A percentile compares a stretch with the other conserved stretches of the same genome.
Conservation (phyloP, 2,113 vertebrate species). For the Cochlearius cochlearius region DNA sequence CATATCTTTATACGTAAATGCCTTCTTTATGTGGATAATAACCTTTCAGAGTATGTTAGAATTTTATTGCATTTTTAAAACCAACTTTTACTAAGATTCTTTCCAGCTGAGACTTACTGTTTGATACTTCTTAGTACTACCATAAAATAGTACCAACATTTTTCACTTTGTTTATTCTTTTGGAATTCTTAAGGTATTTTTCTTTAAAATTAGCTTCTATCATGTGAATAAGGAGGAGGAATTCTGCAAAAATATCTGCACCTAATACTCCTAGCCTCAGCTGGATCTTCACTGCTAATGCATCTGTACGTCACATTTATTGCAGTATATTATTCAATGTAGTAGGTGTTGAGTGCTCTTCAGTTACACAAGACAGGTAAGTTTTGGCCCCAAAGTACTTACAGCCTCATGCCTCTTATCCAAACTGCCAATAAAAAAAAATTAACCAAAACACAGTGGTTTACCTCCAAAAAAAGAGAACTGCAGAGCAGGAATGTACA, state of each 20-base stretch:
- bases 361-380: neutral
- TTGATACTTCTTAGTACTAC: neutral
- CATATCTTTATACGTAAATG: constrained; percentile 17
- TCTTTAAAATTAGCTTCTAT: neutral
- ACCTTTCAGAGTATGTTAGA: constrained; percentile 16
- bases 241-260: neutral
- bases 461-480: neutral
- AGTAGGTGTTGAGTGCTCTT: neutral
- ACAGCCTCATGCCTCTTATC: neutral
- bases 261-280: neutral
- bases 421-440: neutral
- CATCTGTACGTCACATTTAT: neutral
- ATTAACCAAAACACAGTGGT: neutral
- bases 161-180: neutral
- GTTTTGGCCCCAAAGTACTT: neutral
- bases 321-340: neutral
- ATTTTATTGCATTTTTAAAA: constrained; percentile 32
- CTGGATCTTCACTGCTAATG: neutral
- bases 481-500: neutral
- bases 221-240: neutral
- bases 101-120: neutral
- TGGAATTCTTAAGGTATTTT: neutral
- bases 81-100: neutral
- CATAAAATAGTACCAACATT: neutral
- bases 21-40: neutral